Base-by-base conservation (phyloP, 2,113 vertebrate species). In the Chaetorhynchus papuensis region DNA sequence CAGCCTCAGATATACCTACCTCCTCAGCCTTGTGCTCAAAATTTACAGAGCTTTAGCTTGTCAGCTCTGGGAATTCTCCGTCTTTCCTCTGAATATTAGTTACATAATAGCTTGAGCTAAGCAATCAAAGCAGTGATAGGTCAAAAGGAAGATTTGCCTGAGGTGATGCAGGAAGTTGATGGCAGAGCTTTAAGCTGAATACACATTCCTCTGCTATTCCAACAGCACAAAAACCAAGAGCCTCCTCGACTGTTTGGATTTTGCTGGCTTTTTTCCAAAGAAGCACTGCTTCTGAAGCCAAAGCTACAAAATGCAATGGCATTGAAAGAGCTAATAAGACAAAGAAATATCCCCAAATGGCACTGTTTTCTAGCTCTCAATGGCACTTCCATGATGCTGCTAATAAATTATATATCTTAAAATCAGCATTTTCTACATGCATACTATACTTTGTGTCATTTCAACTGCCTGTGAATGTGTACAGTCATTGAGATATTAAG, bases 101-200 rank as follows among this genome's bases (percentile, higher is more conserved):
- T 97, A 96, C 86, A 96, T 97, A 97, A 97, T 94, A 90, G 86
- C 69, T 91, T 68, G 64, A 96, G 93, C 91, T 91, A 89, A 94
- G 83, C 89, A 95, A 97, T 97, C 96, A 95, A 96, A 97, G 93
- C 6, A 0, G 91, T 66, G 83, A 92, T 93, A 97, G 94, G 96
- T 96, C 95, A 96, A 92, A 97, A 96, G 86, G 86, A 96, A 96
- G 91, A 96, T 84, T 96, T 95, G 96, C 96, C 94, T 81, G 94
- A 93, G 94, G 96, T 96, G 80, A 96, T 95, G 89, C 39, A 96
- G 83, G 91, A 95, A 94, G 93, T 71, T 89, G 96, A 94, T 75
- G 96, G 94, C 89, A 97, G 80, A 92, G 89, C 91, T 96, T 68
- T 83, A 89, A 95, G 95, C 80, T 90, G 91, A 94, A 95, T 91